Evolutionary conservation across 2,113 vertebrate species (phyloP), one percentile per base, ranked within the genome.

Genomic region (Lepus timidus): DNA sequence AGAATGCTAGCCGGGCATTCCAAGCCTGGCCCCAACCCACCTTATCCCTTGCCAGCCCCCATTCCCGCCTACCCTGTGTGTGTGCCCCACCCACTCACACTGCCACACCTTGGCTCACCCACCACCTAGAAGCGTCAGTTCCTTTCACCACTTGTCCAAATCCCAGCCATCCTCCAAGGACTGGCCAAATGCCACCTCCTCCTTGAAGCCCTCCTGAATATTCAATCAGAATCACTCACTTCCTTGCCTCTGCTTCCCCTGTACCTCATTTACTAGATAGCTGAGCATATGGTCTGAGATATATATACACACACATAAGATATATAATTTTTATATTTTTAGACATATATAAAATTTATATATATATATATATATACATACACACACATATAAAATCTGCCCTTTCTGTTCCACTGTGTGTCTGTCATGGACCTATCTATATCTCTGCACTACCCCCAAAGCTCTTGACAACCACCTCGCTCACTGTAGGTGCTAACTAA

Each of bases 151-250:
- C 29, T 39, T 62, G 68, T 49, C 64, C 68, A 82, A 76, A 74
- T 23, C 71, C 65, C 19, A 73, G 49, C 58, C 70, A 58, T 64
- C 13, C 23, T 52, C 55, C 80, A 71, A 78, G 19, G 23, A 49
- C 70, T 64, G 36, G 70, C 31, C 61, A 92, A 83, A 67, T n/a
- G 13, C 31, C 31, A 33, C 71, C 80, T 87, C 91, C 65, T 92
- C 70, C 27, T 36, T 6, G 90, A 94, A 90, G 83, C 62, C 87
- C 39, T 71, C 61, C 39, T 27, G 70, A 75, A 68, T 29, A 58
- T 39, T 55, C 71, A 0, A 51, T 74, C 22, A 16, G 70, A 93
- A 58, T 62, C 12, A 17, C 23, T 51, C 65, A 20, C 0, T 36
- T 70, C 31, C 8, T 71, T 51, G 79, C 81, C 82, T 88, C n/a